phyloP scores from a whole-genome alignment of 53 echinoderm and acorn worm species.

The Actinopyga echinites region DNA sequence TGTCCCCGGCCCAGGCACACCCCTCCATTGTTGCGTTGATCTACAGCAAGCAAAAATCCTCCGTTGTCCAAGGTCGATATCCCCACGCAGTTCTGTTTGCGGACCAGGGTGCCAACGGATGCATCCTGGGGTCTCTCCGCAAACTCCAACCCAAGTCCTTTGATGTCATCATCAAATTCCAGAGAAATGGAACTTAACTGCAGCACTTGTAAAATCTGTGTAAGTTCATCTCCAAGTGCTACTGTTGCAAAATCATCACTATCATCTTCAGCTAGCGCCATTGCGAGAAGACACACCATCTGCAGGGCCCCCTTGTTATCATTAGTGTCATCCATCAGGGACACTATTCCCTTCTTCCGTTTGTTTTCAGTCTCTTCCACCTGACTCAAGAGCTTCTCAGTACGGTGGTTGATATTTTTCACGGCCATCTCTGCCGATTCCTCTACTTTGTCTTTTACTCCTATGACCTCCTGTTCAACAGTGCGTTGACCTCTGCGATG shows the following conservation, averaged over 20 bases:
- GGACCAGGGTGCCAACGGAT: constrained; percentile 14
- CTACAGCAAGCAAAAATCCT: constrained; percentile 25
- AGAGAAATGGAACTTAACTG: not conserved
- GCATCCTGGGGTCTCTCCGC: constrained; percentile 29
- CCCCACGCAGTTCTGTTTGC: constrained; percentile 34
- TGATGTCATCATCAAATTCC: constrained; percentile 21
- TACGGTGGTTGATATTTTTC: constrained; percentile 25
- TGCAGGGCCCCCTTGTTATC: constrained; percentile 20
- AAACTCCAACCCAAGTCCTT: constrained; percentile 25
- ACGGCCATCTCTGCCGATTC: constrained; percentile 19
- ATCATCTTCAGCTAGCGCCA: constrained; percentile 5
- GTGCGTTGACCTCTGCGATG: not conserved
- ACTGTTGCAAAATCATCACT: constrained; percentile 36
- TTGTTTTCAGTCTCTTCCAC: constrained; percentile 8
- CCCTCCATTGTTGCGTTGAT: constrained; percentile 10
- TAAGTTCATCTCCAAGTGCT: constrained; percentile 6
- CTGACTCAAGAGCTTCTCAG: not conserved
- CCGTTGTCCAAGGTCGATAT: constrained; percentile 26
- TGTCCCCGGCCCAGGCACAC: constrained; percentile 16
- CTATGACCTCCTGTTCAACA: not conserved
- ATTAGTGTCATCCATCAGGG: constrained; percentile 25
- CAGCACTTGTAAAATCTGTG: not conserved
- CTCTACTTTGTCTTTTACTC: not conserved
- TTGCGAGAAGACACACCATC: constrained; percentile 7
- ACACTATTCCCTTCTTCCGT: constrained; percentile 14